Conservation (phyloP, 2,797 vertebrate genomes). For the Microtus obscurus region DNA sequence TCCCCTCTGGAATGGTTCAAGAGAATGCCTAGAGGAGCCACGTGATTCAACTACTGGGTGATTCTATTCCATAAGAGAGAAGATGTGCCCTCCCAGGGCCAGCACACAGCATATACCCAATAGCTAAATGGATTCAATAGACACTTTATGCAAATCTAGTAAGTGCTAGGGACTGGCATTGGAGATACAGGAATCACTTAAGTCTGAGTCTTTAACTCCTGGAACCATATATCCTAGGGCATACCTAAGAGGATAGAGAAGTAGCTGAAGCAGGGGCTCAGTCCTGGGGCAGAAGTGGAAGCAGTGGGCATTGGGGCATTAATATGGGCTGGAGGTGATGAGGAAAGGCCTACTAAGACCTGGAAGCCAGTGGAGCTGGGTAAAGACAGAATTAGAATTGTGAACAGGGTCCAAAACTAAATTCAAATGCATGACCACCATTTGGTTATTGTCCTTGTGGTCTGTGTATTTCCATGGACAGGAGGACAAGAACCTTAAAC, state of each 20-base stretch:
- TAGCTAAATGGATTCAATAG: neutral
- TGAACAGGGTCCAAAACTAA: neutral
- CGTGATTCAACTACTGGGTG: neutral
- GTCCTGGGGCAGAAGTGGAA: neutral
- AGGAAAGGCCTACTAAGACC: neutral
- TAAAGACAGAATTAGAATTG: neutral
- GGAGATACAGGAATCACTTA: neutral
- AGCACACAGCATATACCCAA: neutral
- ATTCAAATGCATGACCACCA: neutral
- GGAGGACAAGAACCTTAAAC: neutral
- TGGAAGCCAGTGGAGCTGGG: neutral
- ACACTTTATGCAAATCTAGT: neutral
- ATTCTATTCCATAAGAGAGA: neutral
- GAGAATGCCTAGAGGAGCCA: neutral
- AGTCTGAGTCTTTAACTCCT: neutral
- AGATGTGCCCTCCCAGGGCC: neutral
- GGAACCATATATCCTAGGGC: neutral
- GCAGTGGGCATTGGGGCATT: neutral
- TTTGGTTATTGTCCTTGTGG: neutral
- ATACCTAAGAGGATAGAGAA: neutral
- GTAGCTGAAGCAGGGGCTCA: neutral
- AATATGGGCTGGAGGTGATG: neutral
- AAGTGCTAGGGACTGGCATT: neutral
- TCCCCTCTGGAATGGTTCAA: neutral
- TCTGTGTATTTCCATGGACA: neutral